Percentiles rank a stretch among this genome's conserved stretches.
These are phyloP conservation scores for Etia nguti DNA, from an alignment of 2,113 vertebrate species.

Conservation along the genomic window DNA sequence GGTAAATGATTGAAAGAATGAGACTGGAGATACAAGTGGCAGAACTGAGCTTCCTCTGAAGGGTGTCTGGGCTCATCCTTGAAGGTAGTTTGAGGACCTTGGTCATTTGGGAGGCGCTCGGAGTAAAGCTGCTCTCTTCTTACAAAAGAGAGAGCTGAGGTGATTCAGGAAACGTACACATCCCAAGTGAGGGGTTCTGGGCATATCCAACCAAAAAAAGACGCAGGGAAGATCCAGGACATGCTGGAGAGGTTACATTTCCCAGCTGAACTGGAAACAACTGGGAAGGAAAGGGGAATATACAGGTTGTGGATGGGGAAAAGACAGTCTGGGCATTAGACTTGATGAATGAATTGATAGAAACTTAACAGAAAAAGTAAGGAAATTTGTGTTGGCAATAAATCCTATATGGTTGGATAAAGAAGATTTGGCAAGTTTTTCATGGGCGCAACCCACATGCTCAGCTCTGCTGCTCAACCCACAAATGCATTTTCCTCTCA, in stretches of 20 bases:
- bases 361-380: not conserved
- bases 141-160: not conserved
- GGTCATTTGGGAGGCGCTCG: not conserved
- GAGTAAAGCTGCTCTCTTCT: not conserved
- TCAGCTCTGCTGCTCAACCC: not conserved
- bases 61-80: not conserved
- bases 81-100: not conserved
- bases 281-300: not conserved
- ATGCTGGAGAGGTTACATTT: not conserved
- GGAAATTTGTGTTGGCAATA: not conserved
- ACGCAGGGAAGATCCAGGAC: not conserved
- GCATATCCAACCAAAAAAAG: not conserved
- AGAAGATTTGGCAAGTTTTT: not conserved
- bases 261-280: not conserved
- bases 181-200: not conserved
- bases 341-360: not conserved
- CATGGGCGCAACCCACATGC: not conserved
- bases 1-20: not conserved
- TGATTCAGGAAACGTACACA: fast-evolving
- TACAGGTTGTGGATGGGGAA: not conserved
- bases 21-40: not conserved
- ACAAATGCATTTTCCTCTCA: not conserved
- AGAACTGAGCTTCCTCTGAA: not conserved
- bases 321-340: fast-evolving
- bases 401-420: not conserved